A percentile compares a stretch with the other conserved stretches of the same genome.
Evolutionary conservation across 2,113 vertebrate species (phyloP).

Genomic region (Pangasianodon hypophthalmus): DNA sequence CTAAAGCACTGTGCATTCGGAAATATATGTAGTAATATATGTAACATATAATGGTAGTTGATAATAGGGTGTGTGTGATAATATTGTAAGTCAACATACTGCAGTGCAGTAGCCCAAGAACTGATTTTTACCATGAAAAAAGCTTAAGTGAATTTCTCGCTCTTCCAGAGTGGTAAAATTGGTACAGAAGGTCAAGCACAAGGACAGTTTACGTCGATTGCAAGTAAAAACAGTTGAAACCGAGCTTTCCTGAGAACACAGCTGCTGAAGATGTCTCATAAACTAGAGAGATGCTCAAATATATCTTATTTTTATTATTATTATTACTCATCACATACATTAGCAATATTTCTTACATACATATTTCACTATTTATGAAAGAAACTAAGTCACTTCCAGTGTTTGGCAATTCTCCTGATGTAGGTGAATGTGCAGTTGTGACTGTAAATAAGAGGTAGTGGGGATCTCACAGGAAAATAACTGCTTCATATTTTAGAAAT

Average conservation of each 20-base stretch:
- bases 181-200: slow-evolving; percentile 39
- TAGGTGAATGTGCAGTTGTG: not conserved
- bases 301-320: not conserved
- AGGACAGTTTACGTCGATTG: slow-evolving; percentile 31
- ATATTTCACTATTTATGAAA: not conserved
- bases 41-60: not conserved
- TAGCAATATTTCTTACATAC: not conserved
- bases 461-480: not conserved
- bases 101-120: slow-evolving; percentile 1
- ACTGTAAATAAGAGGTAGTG: not conserved
- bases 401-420: not conserved
- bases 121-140: slow-evolving; percentile 24
- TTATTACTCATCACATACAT: not conserved
- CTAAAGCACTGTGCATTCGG: not conserved
- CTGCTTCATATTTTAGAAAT: not conserved
- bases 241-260: not conserved
- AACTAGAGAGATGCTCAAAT: not conserved
- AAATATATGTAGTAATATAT: not conserved
- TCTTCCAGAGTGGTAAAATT: slow-evolving; percentile 6
- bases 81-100: not conserved
- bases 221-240: slow-evolving; percentile 26
- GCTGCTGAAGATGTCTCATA: not conserved
- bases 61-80: not conserved
- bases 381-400: not conserved
- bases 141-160: not conserved